phyloP scores from a whole-genome alignment of 2,113 vertebrate species.

The Tragulus kanchil region DNA sequence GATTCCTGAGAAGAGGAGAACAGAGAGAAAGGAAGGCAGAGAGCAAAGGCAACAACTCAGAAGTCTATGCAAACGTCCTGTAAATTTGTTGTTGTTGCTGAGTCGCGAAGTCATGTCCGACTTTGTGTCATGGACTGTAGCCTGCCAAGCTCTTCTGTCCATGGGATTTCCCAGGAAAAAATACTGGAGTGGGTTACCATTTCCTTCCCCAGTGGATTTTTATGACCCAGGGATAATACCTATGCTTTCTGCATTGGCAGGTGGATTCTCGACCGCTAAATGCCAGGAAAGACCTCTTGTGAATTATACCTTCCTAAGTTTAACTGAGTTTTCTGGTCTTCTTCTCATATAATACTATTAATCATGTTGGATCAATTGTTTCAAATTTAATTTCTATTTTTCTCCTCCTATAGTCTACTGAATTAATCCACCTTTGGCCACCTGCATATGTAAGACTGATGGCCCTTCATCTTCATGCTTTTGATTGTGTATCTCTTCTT shows the following conservation, averaged over 20 bases:
- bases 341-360: neutral
- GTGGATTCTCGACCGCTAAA: neutral
- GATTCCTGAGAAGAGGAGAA: neutral
- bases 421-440: neutral
- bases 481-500: neutral
- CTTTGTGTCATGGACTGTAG: neutral
- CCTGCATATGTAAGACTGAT: rapidly evolving
- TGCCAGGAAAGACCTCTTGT: neutral
- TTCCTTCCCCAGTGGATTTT: neutral
- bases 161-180: neutral
- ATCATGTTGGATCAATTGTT: neutral
- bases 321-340: neutral
- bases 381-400: neutral
- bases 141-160: neutral
- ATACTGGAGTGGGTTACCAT: neutral
- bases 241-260: neutral
- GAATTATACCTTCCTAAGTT: neutral
- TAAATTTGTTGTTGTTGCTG: neutral
- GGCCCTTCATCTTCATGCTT: neutral
- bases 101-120: neutral
- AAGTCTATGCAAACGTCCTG: neutral
- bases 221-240: neutral
- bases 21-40: neutral
- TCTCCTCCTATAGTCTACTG: neutral
- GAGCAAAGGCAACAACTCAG: neutral